phyloP scores from a whole-genome alignment of 2,888 invertebrate species.

The Lasiommata megera region DNA sequence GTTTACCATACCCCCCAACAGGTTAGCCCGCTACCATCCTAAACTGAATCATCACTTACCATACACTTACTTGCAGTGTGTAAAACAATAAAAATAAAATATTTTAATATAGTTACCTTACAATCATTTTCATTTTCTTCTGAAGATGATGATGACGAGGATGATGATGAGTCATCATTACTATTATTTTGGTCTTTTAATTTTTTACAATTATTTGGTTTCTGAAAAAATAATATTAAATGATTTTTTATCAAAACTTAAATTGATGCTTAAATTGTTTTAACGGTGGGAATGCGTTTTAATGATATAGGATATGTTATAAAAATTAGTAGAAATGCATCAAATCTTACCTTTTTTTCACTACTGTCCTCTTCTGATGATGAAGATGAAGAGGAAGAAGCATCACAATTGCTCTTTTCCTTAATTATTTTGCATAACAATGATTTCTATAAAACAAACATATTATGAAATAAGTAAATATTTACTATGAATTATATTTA shows the following conservation, averaged over 20 bases:
- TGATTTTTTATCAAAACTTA: too few species aligned
- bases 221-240: background rate
- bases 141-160: constrained; percentile 26
- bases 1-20: too few species aligned
- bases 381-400: constrained; percentile 38
- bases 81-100: too few species aligned
- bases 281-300: too few species aligned
- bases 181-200: background rate
- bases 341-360: background rate
- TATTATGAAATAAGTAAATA: background rate
- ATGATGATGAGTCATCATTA: constrained; percentile 24
- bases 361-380: constrained; percentile 32
- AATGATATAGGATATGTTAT: too few species aligned
- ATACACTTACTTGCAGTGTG: too few species aligned
- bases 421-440: constrained; percentile 10
- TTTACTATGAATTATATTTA: too few species aligned
- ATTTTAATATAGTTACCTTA: too few species aligned
- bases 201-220: background rate
- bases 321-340: too few species aligned
- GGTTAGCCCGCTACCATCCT: too few species aligned
- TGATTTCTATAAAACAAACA: constrained; percentile 3
- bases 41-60: too few species aligned
- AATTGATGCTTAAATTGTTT: too few species aligned
- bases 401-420: constrained; percentile 13
- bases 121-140: constrained; percentile 16